phyloP scores from a whole-genome alignment of 2,797 vertebrate species.

The Sebastes matsubarae region DNA sequence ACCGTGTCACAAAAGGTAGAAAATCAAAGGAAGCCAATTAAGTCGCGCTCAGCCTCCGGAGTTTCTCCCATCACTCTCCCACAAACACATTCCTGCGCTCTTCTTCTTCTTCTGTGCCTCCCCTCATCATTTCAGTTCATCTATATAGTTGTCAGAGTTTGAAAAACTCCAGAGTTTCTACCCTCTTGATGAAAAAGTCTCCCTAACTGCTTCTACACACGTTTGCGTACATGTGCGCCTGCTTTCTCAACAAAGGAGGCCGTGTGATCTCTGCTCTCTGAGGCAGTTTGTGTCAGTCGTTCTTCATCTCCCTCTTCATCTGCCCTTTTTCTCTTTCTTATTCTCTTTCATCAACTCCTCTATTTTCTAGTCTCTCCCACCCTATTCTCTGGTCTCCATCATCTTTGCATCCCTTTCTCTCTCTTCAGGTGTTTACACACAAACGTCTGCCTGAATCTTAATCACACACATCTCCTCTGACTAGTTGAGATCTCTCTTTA shows the following conservation, averaged over 20 bases:
- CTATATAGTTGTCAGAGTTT: slow-evolving; percentile 16
- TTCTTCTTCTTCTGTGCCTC: not conserved
- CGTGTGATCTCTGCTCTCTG: slow-evolving; percentile 22
- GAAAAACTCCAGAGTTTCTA: slow-evolving; percentile 7
- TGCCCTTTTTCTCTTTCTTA: not conserved
- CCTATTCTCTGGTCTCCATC: not conserved
- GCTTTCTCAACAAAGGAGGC: not conserved
- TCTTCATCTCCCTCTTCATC: not conserved
- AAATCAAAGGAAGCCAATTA: slow-evolving; percentile 54
- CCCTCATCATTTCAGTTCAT: slow-evolving; percentile 21
- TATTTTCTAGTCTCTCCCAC: not conserved
- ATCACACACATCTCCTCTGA: slow-evolving; percentile 18
- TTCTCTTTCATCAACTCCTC: not conserved
- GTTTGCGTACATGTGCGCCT: not conserved
- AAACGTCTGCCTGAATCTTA: slow-evolving; percentile 11
- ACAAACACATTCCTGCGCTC: not conserved
- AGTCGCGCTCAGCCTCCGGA: not conserved
- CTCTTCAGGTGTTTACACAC: not conserved
- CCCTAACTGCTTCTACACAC: not conserved
- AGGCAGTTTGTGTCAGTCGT: slow-evolving; percentile 13
- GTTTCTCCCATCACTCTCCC: slow-evolving; percentile 20
- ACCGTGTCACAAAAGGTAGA: slow-evolving; percentile 26
- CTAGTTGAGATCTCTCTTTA: not conserved
- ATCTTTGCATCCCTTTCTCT: not conserved
- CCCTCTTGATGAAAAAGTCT: slow-evolving; percentile 9